Percentiles rank a stretch among this genome's conserved stretches.
Evolutionary conservation across 2,113 vertebrate genomes (phyloP).

Genomic region (Aegypius monachus): DNA sequence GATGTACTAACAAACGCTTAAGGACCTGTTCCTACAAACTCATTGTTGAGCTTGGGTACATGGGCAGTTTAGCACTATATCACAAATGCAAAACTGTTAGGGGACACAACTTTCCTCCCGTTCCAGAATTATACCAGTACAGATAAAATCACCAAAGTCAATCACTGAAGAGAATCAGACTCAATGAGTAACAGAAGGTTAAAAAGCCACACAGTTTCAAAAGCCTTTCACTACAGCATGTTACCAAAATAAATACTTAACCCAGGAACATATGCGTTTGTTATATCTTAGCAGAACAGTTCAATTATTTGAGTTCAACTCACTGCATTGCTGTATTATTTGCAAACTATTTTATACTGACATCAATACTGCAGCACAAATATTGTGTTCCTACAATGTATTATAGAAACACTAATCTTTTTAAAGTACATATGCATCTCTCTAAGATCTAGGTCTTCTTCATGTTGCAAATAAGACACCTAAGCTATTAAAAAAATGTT

Average conservation of each 20-base stretch:
- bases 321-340: background rate
- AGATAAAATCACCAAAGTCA: background rate
- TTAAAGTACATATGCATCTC: background rate
- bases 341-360: slow-evolving; percentile 12
- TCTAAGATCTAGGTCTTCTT: slow-evolving; percentile 21
- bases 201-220: background rate
- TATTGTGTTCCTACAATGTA: background rate
- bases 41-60: background rate
- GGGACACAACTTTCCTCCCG: background rate
- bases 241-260: background rate
- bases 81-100: background rate
- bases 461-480: slow-evolving; percentile 6
- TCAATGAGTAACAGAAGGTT: background rate
- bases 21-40: background rate
- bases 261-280: background rate
- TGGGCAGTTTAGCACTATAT: background rate
- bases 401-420: background rate
- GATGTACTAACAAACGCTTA: background rate
- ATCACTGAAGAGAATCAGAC: background rate
- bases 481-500: slow-evolving; percentile 51
- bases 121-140: background rate
- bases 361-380: slow-evolving; percentile 4
- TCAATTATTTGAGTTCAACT: slow-evolving; percentile 9
- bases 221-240: background rate
- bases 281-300: background rate